Base-by-base conservation (phyloP, 2,113 vertebrate species). In the Stigmatopora argus region DNA sequence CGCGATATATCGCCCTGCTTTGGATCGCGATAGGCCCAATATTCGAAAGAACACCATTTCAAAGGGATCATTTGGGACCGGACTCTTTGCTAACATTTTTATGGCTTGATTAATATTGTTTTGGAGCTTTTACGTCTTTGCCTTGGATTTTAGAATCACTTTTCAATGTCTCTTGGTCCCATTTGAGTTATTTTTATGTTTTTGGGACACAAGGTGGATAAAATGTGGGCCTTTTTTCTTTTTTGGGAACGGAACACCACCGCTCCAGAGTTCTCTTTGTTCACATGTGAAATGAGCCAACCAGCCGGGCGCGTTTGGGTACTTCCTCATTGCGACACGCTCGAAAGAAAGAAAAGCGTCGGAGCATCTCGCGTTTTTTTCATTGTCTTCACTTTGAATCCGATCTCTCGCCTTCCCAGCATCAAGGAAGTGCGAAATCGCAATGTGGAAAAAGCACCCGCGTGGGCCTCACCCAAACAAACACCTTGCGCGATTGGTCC, bases 311-410 rank as follows among this genome's bases (percentile, higher is more conserved):
- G 14, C 45, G 13, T 13, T 14, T 31, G 26, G 26, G 11, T 49
- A 19, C 17, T 46, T 48, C 59, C 9, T 45, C 12, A 34, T 3
- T 76, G 44, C 59, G 19, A 62, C 0, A 3, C 19, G 34, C 14
- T 44, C 19, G 63, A 1, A 1, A 15, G 52, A 10, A 67, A 73
- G n/a, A 68, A 3, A 5, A 4, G 23, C 38, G 2, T 23, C 19
- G 21, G 60, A 15, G 8, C 60, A 2, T 46, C 4, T 47, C 7
- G 11, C 21, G 2, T 51, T 41, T 11, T 51, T 66, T 26, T 65
- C 34, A 77, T 69, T 81, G 78, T 81, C 75, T 67, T 67, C 38
- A 19, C 9, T 46, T 68, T 17, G 45, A 26, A 14, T 11, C 13
- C 19, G n/a, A n/a, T 4, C 5, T 38, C 9, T 38, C 9, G n/a